A percentile compares a stretch with the other conserved stretches of the same genome.
phyloP scores from a whole-genome alignment of 1,140 invertebrate genomes.

The Drosophila suzukii region DNA sequence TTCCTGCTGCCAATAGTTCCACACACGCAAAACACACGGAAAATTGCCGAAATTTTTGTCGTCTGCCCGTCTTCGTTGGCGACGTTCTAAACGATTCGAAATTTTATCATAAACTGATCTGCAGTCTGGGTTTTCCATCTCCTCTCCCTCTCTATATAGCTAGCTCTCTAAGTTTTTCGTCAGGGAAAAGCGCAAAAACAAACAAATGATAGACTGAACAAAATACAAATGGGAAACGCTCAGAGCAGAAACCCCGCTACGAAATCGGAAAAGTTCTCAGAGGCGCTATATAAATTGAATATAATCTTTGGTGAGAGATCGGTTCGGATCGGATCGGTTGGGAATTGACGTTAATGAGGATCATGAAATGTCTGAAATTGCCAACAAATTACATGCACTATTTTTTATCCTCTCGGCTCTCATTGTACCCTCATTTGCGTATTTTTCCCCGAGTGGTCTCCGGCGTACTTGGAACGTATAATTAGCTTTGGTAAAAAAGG shows the following conservation, averaged over 20 bases:
- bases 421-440: not conserved
- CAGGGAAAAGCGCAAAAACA: constrained; percentile 59
- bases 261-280: constrained; percentile 51
- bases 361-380: constrained; percentile 69
- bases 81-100: constrained; percentile 81
- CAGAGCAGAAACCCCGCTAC: constrained; percentile 40
- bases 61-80: constrained; percentile 59
- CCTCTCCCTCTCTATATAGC: constrained; percentile 36
- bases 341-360: constrained; percentile 76
- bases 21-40: constrained; percentile 25
- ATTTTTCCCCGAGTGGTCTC: constrained; percentile 27
- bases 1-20: constrained; percentile 35
- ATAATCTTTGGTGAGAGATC: constrained; percentile 46
- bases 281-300: constrained; percentile 45
- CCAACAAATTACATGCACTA: constrained; percentile 48
- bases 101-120: constrained; percentile 84
- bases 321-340: constrained; percentile 41
- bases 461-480: constrained; percentile 45
- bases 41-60: constrained; percentile 45
- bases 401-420: not conserved
- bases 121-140: constrained; percentile 54
- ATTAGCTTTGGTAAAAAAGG: constrained; percentile 29
- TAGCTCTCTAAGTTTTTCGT: constrained; percentile 49
- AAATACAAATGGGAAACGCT: constrained; percentile 28
- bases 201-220: constrained; percentile 53